These are phyloP conservation scores for Onthophagus sagittarius DNA, from an alignment of 2,888 invertebrate genomes.

Conservation along the genomic window DNA sequence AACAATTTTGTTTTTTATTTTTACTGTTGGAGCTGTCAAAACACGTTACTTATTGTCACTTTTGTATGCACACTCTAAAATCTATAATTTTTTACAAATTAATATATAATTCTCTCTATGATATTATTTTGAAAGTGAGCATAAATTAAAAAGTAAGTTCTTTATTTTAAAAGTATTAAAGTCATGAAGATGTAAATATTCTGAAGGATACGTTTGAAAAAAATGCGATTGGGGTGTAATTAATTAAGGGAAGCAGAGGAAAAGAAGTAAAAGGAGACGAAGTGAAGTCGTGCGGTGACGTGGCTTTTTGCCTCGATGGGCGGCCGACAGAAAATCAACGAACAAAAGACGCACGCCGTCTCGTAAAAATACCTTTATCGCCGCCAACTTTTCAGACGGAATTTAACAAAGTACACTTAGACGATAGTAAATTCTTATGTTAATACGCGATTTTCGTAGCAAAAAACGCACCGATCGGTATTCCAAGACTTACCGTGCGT, in stretches of 20 bases:
- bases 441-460: conserved; percentile 8
- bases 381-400: conserved; percentile 8
- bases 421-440: conserved; percentile 14
- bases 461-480: conserved; percentile 8
- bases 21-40: too few relatives aligned
- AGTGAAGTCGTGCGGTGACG: neutral
- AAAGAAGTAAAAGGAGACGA: neutral
- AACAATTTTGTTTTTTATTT: too few relatives aligned
- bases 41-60: too few relatives aligned
- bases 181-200: neutral
- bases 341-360: conserved; percentile 5
- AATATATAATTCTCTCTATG: too few relatives aligned
- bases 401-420: conserved; percentile 14
- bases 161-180: neutral
- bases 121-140: too few relatives aligned
- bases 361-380: conserved; percentile 13
- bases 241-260: neutral
- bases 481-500: conserved; percentile 1
- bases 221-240: neutral
- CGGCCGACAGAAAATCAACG: conserved; percentile 8
- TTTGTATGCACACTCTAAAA: too few relatives aligned
- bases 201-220: too few relatives aligned
- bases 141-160: neutral
- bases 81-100: too few relatives aligned
- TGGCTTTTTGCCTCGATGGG: neutral